Percentiles rank a stretch among this genome's conserved stretches.
These are phyloP conservation scores for Atherinosoma microstoma DNA, from an alignment of 2,797 vertebrate genomes.

Conservation along the genomic window DNA sequence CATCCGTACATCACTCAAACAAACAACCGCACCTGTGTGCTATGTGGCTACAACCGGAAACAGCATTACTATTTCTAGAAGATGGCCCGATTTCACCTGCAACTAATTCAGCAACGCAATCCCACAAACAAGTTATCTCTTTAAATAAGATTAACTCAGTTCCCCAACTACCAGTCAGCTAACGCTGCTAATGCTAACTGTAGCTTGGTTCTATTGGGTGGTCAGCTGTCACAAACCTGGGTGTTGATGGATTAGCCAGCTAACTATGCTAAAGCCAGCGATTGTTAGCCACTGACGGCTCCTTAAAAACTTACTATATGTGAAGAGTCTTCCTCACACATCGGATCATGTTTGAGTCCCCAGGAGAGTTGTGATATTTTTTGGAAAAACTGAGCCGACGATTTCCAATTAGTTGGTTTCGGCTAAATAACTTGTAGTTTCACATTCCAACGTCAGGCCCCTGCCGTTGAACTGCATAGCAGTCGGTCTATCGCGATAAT, in stretches of 20 bases:
- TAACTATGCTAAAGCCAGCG: constrained; percentile 63
- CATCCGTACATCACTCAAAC: constrained; percentile 43
- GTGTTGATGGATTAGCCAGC: constrained; percentile 75
- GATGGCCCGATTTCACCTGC: background rate
- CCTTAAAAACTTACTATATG: constrained; percentile 62
- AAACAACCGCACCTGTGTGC: constrained; percentile 38
- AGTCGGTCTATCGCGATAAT: constrained; percentile 73
- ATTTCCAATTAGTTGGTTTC: constrained; percentile 37
- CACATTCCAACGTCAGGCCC: constrained; percentile 75
- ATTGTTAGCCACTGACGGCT: constrained; percentile 31
- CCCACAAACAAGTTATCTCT: constrained; percentile 15
- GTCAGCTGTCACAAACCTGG: constrained; percentile 73
- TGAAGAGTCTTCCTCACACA: constrained; percentile 36
- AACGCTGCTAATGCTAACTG: constrained; percentile 61
- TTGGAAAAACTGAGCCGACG: background rate
- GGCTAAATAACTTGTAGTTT: constrained; percentile 68
- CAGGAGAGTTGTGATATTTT: background rate
- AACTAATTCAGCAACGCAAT: constrained; percentile 7
- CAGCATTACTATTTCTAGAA: background rate
- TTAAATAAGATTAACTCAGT: constrained; percentile 43
- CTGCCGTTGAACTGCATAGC: constrained; percentile 54
- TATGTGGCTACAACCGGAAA: background rate
- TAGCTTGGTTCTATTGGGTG: constrained; percentile 46
- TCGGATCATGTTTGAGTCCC: constrained; percentile 41
- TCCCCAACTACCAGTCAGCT: constrained; percentile 46